phyloP scores from a whole-genome alignment of 2,113 vertebrate species.

The Seriola dumerili region DNA sequence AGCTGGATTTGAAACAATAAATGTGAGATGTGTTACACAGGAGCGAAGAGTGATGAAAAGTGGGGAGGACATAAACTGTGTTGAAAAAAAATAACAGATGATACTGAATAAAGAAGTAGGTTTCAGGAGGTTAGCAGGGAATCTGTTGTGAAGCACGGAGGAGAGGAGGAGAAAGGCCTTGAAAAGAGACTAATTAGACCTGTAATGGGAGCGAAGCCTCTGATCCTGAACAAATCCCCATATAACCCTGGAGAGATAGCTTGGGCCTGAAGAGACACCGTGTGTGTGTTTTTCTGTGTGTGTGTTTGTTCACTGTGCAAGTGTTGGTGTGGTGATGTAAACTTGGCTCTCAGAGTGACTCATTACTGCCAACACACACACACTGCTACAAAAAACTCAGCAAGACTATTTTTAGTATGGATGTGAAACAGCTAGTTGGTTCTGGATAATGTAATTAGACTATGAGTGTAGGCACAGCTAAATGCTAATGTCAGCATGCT shows the following conservation, averaged over 20 bases:
- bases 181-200: conserved; percentile 73
- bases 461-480: neutral
- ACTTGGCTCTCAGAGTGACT: conserved; percentile 44
- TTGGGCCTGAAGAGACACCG: conserved; percentile 46
- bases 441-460: neutral
- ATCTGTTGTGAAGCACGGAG: conserved; percentile 40
- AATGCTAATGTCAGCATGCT: neutral
- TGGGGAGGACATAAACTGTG: neutral
- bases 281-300: conserved; percentile 29
- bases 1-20: conserved; percentile 35
- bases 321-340: conserved; percentile 38
- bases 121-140: conserved; percentile 56
- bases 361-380: conserved; percentile 24
- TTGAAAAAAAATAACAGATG: conserved; percentile 22
- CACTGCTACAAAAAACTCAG: neutral
- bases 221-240: conserved; percentile 75
- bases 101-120: conserved; percentile 38
- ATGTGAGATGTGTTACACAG: conserved; percentile 9
- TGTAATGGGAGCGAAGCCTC: conserved; percentile 67
- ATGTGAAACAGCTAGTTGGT: too few species aligned
- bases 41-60: neutral
- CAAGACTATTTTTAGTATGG: neutral
- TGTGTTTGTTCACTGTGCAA: conserved; percentile 26
- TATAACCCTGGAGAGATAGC: conserved; percentile 61
- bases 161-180: conserved; percentile 39